Conservation (phyloP, 2,888 invertebrate genomes). For the Ptilodon capucinus region DNA sequence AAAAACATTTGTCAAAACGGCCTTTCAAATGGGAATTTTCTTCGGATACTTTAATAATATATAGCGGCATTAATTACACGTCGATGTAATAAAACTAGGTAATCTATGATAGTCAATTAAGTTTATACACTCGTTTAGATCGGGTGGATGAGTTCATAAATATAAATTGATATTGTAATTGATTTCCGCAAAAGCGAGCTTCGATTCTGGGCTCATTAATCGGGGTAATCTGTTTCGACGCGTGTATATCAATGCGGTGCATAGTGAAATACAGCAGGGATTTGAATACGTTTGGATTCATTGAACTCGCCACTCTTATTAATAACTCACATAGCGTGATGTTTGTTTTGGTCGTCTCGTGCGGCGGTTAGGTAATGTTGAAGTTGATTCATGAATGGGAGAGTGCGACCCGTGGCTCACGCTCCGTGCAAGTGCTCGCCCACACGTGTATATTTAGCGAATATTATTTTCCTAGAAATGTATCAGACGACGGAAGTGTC, state of each 20-base stretch:
- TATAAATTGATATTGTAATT: conserved; percentile 56
- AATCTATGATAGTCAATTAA: conserved; percentile 65
- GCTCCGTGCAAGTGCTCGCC: conserved; percentile 49
- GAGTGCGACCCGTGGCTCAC: conserved; percentile 53
- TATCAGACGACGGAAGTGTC: conserved; percentile 71
- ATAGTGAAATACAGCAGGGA: conserved; percentile 55
- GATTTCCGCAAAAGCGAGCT: conserved; percentile 52
- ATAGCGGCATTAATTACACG: conserved; percentile 57
- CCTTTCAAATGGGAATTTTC: conserved; percentile 58
- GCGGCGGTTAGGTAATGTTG: conserved; percentile 75
- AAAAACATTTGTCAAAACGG: conserved; percentile 72
- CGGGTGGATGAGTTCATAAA: conserved; percentile 46
- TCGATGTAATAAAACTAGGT: conserved; percentile 59
- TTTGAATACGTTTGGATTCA: conserved; percentile 69
- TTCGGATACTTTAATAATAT: conserved; percentile 46
- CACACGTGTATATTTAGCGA: conserved; percentile 73
- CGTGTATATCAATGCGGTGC: conserved; percentile 36
- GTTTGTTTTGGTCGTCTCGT: conserved; percentile 73
- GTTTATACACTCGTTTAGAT: conserved; percentile 55
- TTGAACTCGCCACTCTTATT: conserved; percentile 79
- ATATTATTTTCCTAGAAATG: conserved; percentile 71
- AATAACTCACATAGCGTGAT: conserved; percentile 72
- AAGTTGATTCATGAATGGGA: conserved; percentile 82
- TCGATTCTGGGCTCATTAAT: conserved; percentile 48
- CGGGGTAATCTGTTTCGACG: conserved; percentile 43